Conservation (phyloP, 2,113 vertebrate species). For the Phaethon lepturus region DNA sequence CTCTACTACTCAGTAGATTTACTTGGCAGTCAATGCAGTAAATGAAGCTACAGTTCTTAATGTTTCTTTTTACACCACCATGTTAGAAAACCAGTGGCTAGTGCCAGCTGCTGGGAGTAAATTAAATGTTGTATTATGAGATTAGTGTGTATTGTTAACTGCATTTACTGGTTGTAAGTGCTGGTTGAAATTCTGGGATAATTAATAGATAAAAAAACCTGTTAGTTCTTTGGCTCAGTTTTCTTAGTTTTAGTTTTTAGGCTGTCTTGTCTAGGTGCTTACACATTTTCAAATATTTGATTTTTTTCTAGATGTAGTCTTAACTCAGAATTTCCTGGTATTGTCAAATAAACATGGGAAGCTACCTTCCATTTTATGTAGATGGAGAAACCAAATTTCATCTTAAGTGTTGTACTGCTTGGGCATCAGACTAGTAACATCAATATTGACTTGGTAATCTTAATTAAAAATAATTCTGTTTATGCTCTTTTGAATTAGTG, state of each 20-base stretch:
- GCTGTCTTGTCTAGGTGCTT: not conserved
- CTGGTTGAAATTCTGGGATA: not conserved
- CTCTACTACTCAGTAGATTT: not conserved
- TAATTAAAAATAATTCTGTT: not conserved
- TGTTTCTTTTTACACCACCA: not conserved
- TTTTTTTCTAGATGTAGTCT: not conserved
- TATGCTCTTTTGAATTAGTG: not conserved
- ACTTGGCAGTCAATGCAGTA: not conserved
- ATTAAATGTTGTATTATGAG: not conserved
- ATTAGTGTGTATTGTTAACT: not conserved
- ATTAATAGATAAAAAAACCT: not conserved
- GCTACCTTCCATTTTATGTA: not conserved
- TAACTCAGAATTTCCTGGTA: not conserved
- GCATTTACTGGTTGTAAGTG: not conserved
- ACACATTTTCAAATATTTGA: not conserved
- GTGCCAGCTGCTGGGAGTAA: not conserved
- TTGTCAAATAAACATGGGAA: not conserved
- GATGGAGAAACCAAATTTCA: not conserved
- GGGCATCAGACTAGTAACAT: not conserved
- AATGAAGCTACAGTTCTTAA: not conserved
- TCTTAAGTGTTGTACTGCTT: not conserved
- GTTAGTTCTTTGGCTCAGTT: not conserved
- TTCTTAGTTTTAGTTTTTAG: not conserved
- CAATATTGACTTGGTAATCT: not conserved
- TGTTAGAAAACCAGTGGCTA: not conserved